phyloP scores from a whole-genome alignment of 2,888 invertebrate species.

The Tridacna crocea region DNA sequence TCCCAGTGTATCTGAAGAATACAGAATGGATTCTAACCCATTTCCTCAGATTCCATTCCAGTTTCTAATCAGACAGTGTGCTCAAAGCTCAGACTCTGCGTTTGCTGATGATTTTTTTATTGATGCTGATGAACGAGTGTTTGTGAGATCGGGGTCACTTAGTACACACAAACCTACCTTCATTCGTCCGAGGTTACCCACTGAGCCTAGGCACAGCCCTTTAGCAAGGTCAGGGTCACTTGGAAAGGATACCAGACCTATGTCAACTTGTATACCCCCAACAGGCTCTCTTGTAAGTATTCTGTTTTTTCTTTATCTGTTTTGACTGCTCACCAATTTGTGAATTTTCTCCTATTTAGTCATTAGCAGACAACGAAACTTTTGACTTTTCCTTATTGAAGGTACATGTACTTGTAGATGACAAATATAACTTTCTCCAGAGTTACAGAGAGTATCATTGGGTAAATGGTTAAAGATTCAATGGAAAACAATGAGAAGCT shows the following conservation, averaged over 20 bases:
- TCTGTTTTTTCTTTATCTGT: too few species aligned
- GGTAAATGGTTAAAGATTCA: too few species aligned
- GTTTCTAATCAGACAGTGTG: conserved; percentile 78
- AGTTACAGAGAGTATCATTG: too few species aligned
- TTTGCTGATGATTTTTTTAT: conserved; percentile 83
- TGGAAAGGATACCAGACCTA: conserved; percentile 76
- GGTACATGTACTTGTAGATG: too few species aligned
- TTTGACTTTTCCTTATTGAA: too few species aligned
- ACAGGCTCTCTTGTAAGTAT: conserved; percentile 72
- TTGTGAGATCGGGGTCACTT: conserved; percentile 79
- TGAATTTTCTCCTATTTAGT: too few species aligned
- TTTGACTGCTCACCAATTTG: too few species aligned
- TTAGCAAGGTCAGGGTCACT: conserved; percentile 79
- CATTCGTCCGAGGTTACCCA: conserved; percentile 77
- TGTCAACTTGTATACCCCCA: conserved; percentile 73
- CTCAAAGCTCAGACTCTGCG: conserved; percentile 80
- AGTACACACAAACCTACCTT: conserved; percentile 68
- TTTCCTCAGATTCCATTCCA: conserved; percentile 82
- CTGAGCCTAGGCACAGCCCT: conserved; percentile 79
- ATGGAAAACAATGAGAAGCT: too few species aligned
- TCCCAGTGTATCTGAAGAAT: conserved; percentile 80
- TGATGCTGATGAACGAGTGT: conserved; percentile 78
- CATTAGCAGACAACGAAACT: neutral
- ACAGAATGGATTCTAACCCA: conserved; percentile 76
- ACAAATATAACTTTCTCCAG: too few species aligned